phyloP scores from a whole-genome alignment of 2,888 invertebrate species.

The Adela reaumurella region DNA sequence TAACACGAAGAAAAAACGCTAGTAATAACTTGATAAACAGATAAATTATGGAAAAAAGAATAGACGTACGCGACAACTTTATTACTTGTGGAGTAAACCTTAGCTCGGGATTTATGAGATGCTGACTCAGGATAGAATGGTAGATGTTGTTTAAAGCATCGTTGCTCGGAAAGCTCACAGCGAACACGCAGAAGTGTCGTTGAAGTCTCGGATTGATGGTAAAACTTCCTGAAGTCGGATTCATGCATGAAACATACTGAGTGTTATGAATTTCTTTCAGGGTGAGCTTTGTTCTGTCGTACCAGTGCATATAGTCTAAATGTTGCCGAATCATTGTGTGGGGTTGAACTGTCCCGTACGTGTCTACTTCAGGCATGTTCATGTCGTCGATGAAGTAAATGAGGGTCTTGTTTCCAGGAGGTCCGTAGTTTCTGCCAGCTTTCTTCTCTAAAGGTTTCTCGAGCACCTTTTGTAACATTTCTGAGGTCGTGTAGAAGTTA shows the following conservation, averaged over 20 bases:
- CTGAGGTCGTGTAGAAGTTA: slow-evolving; percentile 94
- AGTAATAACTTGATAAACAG: no score
- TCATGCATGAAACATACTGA: slow-evolving; percentile 97
- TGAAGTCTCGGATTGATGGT: slow-evolving; percentile 94
- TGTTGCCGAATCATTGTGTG: slow-evolving; percentile 91
- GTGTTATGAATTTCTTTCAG: slow-evolving; percentile 95
- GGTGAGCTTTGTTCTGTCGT: slow-evolving; percentile 83
- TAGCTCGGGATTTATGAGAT: slow-evolving; percentile 76
- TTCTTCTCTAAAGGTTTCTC: slow-evolving; percentile 94
- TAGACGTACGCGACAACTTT: slow-evolving; percentile 57
- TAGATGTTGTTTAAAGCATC: slow-evolving; percentile 89
- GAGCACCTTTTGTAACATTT: slow-evolving; percentile 82
- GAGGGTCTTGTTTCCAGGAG: slow-evolving; percentile 88
- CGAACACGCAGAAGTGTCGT: slow-evolving; percentile 85
- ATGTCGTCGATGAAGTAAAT: slow-evolving; percentile 94
- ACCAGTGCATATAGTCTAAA: slow-evolving; percentile 95
- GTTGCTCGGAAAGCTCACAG: slow-evolving; percentile 74
- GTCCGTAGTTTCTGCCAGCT: slow-evolving; percentile 89
- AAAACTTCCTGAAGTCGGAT: slow-evolving; percentile 96
- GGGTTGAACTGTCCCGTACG: slow-evolving; percentile 91
- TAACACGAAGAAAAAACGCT: no score
- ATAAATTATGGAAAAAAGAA: no score
- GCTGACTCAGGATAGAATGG: slow-evolving; percentile 82
- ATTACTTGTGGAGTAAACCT: slow-evolving; percentile 69
- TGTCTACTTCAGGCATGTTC: slow-evolving; percentile 97